Conservation (phyloP, 2,797 vertebrate genomes). For the Rachycentron canadum region DNA sequence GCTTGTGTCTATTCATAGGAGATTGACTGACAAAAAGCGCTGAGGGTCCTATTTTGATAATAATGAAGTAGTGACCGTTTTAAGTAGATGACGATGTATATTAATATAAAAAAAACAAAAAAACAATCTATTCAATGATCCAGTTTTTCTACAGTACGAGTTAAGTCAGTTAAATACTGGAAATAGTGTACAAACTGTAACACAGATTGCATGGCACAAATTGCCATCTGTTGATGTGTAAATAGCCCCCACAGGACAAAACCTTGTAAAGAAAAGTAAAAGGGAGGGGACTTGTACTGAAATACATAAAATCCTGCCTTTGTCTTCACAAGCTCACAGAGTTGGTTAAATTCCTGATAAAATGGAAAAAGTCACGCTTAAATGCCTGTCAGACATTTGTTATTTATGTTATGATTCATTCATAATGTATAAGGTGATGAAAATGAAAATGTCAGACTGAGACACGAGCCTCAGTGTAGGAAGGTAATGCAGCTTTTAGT, state of each 20-base stretch:
- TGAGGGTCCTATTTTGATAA: constrained; percentile 1
- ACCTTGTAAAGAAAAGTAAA: constrained; percentile 8
- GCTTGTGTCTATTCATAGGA: constrained; percentile 43
- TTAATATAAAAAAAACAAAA: too few relatives aligned
- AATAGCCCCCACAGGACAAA: constrained; percentile 27
- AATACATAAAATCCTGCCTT: constrained; percentile 8
- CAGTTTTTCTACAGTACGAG: background rate
- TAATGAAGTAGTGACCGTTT: constrained; percentile 1
- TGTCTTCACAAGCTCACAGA: constrained; percentile 35
- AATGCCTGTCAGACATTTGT: constrained; percentile 75
- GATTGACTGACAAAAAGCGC: constrained; percentile 9
- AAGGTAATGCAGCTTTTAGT: constrained; percentile 55
- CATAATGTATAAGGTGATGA: constrained; percentile 78
- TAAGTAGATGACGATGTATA: background rate
- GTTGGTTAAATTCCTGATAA: constrained; percentile 49
- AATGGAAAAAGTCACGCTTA: constrained; percentile 63
- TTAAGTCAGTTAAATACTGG: background rate
- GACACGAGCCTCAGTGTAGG: constrained; percentile 52
- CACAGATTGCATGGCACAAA: constrained; percentile 22
- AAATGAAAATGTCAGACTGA: constrained; percentile 79
- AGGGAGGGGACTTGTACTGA: background rate
- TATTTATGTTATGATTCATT: constrained; percentile 78
- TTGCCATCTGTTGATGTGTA: constrained; percentile 35
- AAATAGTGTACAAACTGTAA: constrained; percentile 12
- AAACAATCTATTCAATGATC: background rate